A percentile compares a stretch with the other conserved stretches of the same genome.
These are phyloP conservation scores for Mycetomoellerius zeteki DNA, from an alignment of 1,140 invertebrate genomes.

Conservation along the genomic window DNA sequence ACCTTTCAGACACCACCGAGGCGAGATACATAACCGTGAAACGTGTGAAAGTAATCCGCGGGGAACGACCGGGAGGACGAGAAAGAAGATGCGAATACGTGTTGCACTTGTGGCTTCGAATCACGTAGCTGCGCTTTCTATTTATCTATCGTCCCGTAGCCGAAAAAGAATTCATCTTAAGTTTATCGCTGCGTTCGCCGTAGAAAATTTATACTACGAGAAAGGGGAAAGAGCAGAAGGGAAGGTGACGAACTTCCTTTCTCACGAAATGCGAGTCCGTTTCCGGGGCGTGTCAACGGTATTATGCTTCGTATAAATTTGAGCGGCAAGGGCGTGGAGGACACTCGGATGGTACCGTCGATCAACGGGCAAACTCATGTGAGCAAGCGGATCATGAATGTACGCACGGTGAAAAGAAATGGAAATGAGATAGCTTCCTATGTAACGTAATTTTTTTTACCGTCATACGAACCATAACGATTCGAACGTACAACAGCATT, in stretches of 20 bases:
- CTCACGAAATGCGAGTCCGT: constrained; percentile 59
- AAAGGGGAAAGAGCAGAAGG: neutral
- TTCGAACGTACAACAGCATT: neutral
- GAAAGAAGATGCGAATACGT: constrained; percentile 48
- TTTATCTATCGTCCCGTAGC: constrained; percentile 50
- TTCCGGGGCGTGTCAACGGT: constrained; percentile 55
- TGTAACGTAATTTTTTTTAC: constrained; percentile 15
- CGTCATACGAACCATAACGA: neutral
- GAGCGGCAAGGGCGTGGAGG: constrained; percentile 33
- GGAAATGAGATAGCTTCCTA: constrained; percentile 47
- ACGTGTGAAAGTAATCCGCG: constrained; percentile 53
- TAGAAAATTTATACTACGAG: constrained; percentile 33
- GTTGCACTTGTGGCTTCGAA: constrained; percentile 52
- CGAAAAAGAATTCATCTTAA: constrained; percentile 53
- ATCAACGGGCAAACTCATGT: constrained; percentile 22
- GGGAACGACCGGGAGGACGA: constrained; percentile 5
- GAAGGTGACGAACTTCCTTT: constrained; percentile 39
- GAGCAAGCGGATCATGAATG: constrained; percentile 19
- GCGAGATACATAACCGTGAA: constrained; percentile 54
- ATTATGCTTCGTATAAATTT: constrained; percentile 56
- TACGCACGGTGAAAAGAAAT: constrained; percentile 33
- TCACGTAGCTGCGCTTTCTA: constrained; percentile 58
- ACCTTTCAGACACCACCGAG: constrained; percentile 31
- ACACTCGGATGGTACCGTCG: constrained; percentile 13
- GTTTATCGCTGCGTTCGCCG: constrained; percentile 42